These are phyloP conservation scores for Lophius piscatorius DNA, from an alignment of 2,113 vertebrate species.

Conservation along the genomic window DNA sequence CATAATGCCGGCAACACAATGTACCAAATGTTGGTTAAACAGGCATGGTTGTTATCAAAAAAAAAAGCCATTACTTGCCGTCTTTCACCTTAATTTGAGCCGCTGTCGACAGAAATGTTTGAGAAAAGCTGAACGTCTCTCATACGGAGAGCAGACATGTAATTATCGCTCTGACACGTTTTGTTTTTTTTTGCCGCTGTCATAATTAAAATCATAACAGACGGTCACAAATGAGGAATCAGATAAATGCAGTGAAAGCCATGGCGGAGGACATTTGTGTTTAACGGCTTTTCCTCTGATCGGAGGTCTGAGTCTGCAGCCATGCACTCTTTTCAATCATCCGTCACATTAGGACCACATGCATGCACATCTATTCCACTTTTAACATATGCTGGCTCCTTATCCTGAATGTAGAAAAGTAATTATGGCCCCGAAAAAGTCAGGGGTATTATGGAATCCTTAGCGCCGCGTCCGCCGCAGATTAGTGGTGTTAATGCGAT, in stretches of 20 bases:
- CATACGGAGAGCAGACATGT: slow-evolving; percentile 63
- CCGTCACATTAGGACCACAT: too few species aligned
- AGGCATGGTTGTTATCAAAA: slow-evolving; percentile 31
- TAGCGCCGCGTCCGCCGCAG: too few species aligned
- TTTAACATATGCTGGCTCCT: too few species aligned
- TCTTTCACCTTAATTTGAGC: slow-evolving; percentile 30
- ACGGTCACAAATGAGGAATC: slow-evolving; percentile 27
- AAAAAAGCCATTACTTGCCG: slow-evolving; percentile 28
- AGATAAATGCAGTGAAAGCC: slow-evolving; percentile 36
- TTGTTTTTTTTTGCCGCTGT: slow-evolving; percentile 1
- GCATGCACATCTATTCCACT: too few species aligned
- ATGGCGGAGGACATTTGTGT: slow-evolving; percentile 6
- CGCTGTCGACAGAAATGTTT: neutral
- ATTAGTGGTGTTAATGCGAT: too few species aligned
- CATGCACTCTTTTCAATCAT: slow-evolving; percentile 1
- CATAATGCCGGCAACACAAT: slow-evolving; percentile 56
- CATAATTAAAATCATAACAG: slow-evolving; percentile 47
- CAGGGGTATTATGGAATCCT: too few species aligned
- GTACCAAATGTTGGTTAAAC: slow-evolving; percentile 50
- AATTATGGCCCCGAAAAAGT: too few species aligned
- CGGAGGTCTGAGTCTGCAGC: slow-evolving; percentile 13
- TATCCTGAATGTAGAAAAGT: too few species aligned
- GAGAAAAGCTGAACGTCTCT: slow-evolving; percentile 37
- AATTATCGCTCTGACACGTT: slow-evolving; percentile 67
- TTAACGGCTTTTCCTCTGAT: slow-evolving; percentile 7